phyloP scores from a whole-genome alignment of 2,888 invertebrate species.

The Lepidocyrtoides sp. region DNA sequence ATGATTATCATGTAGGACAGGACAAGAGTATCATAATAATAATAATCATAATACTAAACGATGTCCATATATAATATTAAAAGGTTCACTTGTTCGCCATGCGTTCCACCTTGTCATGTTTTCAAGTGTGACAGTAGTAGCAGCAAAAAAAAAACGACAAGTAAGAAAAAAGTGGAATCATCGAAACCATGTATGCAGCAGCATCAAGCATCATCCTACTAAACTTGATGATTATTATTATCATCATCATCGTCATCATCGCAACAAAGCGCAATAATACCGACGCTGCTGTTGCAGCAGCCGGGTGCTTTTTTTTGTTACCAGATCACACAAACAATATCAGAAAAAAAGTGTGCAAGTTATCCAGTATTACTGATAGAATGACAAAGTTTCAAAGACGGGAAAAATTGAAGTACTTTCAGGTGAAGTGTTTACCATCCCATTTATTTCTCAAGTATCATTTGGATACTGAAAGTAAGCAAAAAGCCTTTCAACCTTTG shows the following conservation, averaged over 20 bases:
- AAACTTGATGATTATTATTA: too few relatives aligned
- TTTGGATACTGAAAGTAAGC: neutral
- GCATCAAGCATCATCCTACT: too few relatives aligned
- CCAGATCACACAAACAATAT: conserved; percentile 9
- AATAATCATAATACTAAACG: conserved; percentile 44
- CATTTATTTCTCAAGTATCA: conserved; percentile 35
- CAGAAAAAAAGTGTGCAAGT: conserved; percentile 13
- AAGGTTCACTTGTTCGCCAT: neutral
- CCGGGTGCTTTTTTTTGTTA: neutral
- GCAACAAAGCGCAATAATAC: conserved; percentile 4
- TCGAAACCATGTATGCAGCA: too few relatives aligned
- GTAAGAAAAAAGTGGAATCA: conserved; percentile 25
- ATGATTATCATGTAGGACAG: conserved; percentile 10
- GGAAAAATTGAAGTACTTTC: neutral
- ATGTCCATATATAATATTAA: conserved; percentile 40
- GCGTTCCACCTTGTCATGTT: conserved; percentile 19
- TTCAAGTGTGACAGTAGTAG: conserved; percentile 16
- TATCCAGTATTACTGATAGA: conserved; percentile 32
- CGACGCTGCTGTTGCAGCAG: conserved; percentile 4
- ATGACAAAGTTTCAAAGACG: neutral
- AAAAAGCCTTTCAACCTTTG: neutral
- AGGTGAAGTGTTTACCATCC: conserved; percentile 31
- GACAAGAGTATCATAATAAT: conserved; percentile 21
- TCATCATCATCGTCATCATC: neutral
- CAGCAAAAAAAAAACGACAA: neutral